Base-by-base conservation (phyloP, 2,113 vertebrate species). In the Nerophis ophidion region DNA sequence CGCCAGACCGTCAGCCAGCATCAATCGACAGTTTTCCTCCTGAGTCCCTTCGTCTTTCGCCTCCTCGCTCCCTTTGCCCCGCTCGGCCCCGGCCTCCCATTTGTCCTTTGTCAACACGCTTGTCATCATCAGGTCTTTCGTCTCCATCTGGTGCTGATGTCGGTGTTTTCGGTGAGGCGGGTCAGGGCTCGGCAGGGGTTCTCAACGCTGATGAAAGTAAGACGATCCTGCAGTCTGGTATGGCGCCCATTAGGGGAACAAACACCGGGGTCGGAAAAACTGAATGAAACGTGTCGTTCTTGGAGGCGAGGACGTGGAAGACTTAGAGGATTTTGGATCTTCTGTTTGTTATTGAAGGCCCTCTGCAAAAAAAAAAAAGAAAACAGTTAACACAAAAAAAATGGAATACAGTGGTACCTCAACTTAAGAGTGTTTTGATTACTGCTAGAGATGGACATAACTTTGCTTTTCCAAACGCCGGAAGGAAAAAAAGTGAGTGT, bases 91-190 rank as follows among this genome's bases (percentile, higher is more conserved):
- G 2, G 65, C 68, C 57, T 87, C 82, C 58, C 57, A 68, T 45
- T 74, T 64, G 54, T 85, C 74, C 74, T 49, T 58, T 47, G 60
- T 61, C 70, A 73, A 57, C 74, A 78, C 90, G 81, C 90, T 87
- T 2, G 72, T 86, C 89, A 66, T 87, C 85, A 77, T 84, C 68
- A 65, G 82, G 63, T 88, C 88, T 70, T 92, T 84, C 72, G 89
- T 90, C 86, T 97, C 97, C 96, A 97, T 99, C 75, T 82, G 77
- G 65, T 63, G 77, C 75, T 38, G 67, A 74, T 68, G 80, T 74
- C 42, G n/a, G 35, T 16, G 12, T 15, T 45, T 48, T 60, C 26
- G 63, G 69, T 42, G 52, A 72, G 55, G 69, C 6, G 12, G 26
- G 71, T 86, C 81, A 88, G 58, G 74, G 79, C 51, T 60, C 70